These are phyloP conservation scores for Lasioglossum zephyrum DNA, from an alignment of 2,888 invertebrate species.

Conservation along the genomic window DNA sequence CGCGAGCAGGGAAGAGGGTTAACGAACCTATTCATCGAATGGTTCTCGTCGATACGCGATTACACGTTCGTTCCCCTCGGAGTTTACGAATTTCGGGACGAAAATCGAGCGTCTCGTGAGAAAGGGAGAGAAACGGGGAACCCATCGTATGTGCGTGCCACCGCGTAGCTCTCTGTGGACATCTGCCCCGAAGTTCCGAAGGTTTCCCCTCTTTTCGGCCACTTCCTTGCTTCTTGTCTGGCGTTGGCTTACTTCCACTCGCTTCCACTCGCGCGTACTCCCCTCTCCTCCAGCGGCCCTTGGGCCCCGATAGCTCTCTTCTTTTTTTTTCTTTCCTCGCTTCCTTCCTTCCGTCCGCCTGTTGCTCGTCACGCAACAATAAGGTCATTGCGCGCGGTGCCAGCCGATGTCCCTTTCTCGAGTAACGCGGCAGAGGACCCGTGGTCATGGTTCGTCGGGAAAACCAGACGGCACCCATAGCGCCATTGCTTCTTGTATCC, in stretches of 20 bases:
- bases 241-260: slow-evolving; percentile 27
- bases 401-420: slow-evolving; percentile 48
- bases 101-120: slow-evolving; percentile 65
- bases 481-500: slow-evolving; percentile 3
- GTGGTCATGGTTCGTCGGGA: slow-evolving; percentile 50
- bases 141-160: slow-evolving; percentile 47
- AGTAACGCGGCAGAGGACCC: slow-evolving; percentile 23
- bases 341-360: slow-evolving; percentile 74
- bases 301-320: slow-evolving; percentile 48
- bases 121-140: slow-evolving; percentile 60
- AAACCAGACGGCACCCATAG: slow-evolving; percentile 37
- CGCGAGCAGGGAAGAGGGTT: slow-evolving; percentile 34
- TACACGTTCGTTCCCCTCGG: slow-evolving; percentile 34
- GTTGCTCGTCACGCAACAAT: slow-evolving; percentile 78
- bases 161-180: slow-evolving; percentile 47
- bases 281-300: slow-evolving; percentile 56
- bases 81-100: slow-evolving; percentile 45
- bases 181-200: slow-evolving; percentile 70
- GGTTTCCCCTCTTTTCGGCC: slow-evolving; percentile 66
- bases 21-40: slow-evolving; percentile 58
- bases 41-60: slow-evolving; percentile 41
- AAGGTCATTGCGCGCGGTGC: slow-evolving; percentile 70
- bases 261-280: slow-evolving; percentile 23
- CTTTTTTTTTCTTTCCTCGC: slow-evolving; percentile 62
- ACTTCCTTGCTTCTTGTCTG: slow-evolving; percentile 63